Evolutionary conservation across 1,140 invertebrate species (phyloP).

Genomic region (Heterodera schachtii): DNA sequence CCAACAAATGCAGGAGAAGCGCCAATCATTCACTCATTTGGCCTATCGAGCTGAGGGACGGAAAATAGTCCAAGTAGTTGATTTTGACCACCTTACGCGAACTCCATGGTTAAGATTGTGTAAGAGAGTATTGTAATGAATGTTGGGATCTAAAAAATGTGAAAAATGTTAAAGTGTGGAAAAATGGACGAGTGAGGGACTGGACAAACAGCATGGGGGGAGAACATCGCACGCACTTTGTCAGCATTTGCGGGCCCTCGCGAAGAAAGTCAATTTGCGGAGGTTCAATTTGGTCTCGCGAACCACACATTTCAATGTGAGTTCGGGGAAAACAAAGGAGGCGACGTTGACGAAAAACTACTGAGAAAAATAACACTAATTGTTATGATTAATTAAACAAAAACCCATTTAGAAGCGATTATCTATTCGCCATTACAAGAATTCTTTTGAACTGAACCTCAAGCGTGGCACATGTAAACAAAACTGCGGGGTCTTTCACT

Average conservation of each 20-base stretch:
- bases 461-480: constrained; percentile 92
- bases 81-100: constrained; percentile 88
- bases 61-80: constrained; percentile 87
- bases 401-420: too few species aligned
- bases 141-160: constrained; percentile 71
- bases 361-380: constrained; percentile 28
- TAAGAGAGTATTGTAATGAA: constrained; percentile 82
- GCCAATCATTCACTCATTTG: too few species aligned
- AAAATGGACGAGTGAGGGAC: constrained; percentile 66
- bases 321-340: constrained; percentile 87
- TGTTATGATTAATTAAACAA: too few species aligned
- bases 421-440: too few species aligned
- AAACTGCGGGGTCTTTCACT: constrained; percentile 82
- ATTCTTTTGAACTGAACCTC: too few species aligned
- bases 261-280: constrained; percentile 83
- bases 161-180: background rate
- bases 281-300: constrained; percentile 69
- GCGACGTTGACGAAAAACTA: constrained; percentile 81
- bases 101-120: constrained; percentile 94
- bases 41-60: constrained; percentile 75
- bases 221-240: constrained; percentile 71
- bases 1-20: too few species aligned
- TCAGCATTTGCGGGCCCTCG: constrained; percentile 92
- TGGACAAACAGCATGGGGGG: constrained; percentile 72
- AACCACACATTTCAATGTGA: constrained; percentile 92